phyloP scores from a whole-genome alignment of 2,797 vertebrate genomes.

The Phataginus tricuspis region DNA sequence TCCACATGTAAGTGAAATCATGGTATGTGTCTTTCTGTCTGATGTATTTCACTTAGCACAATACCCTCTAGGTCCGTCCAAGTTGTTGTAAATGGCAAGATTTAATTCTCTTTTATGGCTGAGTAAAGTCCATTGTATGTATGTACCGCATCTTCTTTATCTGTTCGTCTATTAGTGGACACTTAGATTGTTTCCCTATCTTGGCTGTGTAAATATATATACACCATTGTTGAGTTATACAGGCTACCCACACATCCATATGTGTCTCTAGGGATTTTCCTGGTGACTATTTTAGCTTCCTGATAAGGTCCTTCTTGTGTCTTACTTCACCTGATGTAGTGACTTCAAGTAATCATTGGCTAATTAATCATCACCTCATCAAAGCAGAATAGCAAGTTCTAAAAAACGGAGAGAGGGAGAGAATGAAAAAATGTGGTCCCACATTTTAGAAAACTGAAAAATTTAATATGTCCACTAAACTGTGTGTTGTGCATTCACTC shows the following conservation, averaged over 20 bases:
- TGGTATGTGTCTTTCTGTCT: too few relatives aligned
- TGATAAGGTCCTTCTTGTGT: neutral
- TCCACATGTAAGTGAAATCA: too few relatives aligned
- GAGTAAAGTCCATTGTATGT: too few relatives aligned
- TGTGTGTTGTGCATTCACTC: neutral
- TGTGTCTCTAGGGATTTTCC: neutral
- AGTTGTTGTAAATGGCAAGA: too few relatives aligned
- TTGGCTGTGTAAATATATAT: too few relatives aligned
- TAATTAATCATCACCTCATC: neutral
- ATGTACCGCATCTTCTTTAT: too few relatives aligned
- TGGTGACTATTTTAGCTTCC: neutral
- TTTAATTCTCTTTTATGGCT: too few relatives aligned
- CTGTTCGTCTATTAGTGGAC: too few relatives aligned
- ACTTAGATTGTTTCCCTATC: too few relatives aligned
- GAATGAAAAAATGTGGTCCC: neutral
- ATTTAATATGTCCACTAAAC: neutral
- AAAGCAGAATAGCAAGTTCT: neutral
- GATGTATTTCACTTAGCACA: too few relatives aligned
- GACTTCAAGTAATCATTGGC: neutral
- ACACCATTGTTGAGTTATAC: neutral
- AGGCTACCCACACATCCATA: neutral
- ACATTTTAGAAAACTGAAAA: neutral
- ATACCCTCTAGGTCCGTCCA: too few relatives aligned
- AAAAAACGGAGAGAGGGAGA: neutral
- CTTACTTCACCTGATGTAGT: neutral